Conservation (phyloP, 2,797 vertebrate species). For the Myoxocephalus aenaeus region DNA sequence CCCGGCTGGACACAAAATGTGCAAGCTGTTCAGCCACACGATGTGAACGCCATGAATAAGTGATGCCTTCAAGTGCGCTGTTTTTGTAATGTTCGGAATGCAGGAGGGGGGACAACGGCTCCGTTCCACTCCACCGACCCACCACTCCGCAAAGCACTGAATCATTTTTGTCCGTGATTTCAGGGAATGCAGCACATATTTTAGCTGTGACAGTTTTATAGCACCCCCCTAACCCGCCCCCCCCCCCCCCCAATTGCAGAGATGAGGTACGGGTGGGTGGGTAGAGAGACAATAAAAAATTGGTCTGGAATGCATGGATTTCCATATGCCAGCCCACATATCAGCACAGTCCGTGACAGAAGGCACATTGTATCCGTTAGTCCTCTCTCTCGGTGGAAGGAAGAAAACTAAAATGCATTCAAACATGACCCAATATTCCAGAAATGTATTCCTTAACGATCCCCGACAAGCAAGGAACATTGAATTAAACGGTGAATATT, state of each 20-base stretch:
- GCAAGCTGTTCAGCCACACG: constrained; percentile 6
- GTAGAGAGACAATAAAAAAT: constrained; percentile 62
- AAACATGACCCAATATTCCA: constrained; percentile 7
- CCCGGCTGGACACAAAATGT: background rate
- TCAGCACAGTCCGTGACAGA: constrained; percentile 60
- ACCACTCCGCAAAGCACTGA: constrained; percentile 21
- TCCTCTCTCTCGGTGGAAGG: background rate
- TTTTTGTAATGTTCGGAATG: background rate
- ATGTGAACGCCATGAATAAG: constrained; percentile 26
- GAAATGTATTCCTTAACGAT: constrained; percentile 3
- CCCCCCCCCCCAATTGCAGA: background rate
- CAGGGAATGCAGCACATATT: constrained; percentile 33
- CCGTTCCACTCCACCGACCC: background rate
- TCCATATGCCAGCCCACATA: constrained; percentile 75
- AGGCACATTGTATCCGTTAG: constrained; percentile 63
- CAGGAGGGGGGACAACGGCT: background rate
- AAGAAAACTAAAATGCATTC: background rate
- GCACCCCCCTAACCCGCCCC: background rate
- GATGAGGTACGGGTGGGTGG: constrained; percentile 47
- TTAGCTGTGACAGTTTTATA: constrained; percentile 31
- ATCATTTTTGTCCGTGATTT: constrained; percentile 20
- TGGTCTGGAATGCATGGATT: constrained; percentile 70
- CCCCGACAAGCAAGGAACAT: background rate
- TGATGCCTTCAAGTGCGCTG: constrained; percentile 2
- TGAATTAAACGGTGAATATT: background rate